These are phyloP conservation scores for Apogon hyalosoma DNA, from an alignment of 2,797 vertebrate species.

Conservation along the genomic window DNA sequence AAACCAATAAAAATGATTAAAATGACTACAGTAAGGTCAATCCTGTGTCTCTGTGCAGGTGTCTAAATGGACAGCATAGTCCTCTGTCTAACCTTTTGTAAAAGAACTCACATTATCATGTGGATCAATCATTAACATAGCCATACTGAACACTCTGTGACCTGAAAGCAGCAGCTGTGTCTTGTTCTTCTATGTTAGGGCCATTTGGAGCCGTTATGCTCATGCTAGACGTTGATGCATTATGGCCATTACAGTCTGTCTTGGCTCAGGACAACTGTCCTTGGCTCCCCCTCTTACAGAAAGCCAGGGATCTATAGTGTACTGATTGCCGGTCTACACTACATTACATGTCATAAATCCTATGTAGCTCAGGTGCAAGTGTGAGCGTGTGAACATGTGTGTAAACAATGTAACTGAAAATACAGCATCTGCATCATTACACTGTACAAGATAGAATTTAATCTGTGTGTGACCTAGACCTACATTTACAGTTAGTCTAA, in stretches of 20 bases:
- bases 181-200: conserved; percentile 11
- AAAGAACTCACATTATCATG: conserved; percentile 37
- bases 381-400: neutral
- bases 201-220: conserved; percentile 21
- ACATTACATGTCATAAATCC: conserved; percentile 64
- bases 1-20: conserved; percentile 56
- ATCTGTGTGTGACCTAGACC: conserved; percentile 11
- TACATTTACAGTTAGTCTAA: conserved; percentile 24
- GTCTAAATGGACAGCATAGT: conserved; percentile 20
- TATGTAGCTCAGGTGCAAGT: conserved; percentile 25
- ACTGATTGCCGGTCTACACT: conserved; percentile 57
- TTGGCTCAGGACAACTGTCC: conserved; percentile 49
- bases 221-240: conserved; percentile 54
- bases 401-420: conserved; percentile 24
- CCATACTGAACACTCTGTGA: conserved; percentile 11
- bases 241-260: conserved; percentile 52
- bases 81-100: conserved; percentile 48
- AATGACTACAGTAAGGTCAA: conserved; percentile 8
- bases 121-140: conserved; percentile 28
- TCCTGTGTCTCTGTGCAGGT: conserved; percentile 7
- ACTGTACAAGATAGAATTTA: neutral
- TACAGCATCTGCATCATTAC: neutral
- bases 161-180: conserved; percentile 11
- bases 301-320: conserved; percentile 43
- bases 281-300: conserved; percentile 35